A percentile compares a stretch with the other conserved stretches of the same genome.
Evolutionary conservation across 2,888 invertebrate species (phyloP).

Genomic region (Theretra japonica): DNA sequence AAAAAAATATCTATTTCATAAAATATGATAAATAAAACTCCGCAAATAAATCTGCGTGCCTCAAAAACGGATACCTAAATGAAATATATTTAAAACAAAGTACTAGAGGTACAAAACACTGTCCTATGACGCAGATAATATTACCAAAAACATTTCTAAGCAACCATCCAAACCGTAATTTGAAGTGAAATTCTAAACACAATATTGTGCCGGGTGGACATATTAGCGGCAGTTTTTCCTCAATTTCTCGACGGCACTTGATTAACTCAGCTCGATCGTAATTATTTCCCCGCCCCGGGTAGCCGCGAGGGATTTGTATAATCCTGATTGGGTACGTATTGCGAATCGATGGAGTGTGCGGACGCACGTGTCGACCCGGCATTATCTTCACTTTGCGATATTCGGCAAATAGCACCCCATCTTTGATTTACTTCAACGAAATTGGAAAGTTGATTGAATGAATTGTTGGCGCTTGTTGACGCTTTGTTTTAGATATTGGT

Average conservation of each 20-base stretch:
- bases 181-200: conserved; percentile 33
- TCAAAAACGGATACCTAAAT: no score
- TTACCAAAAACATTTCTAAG: not conserved
- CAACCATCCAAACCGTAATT: not conserved
- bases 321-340: conserved; percentile 84
- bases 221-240: conserved; percentile 65
- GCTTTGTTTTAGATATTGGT: not conserved
- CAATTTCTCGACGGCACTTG: conserved; percentile 71
- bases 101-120: no score
- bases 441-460: conserved; percentile 42
- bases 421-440: conserved; percentile 40
- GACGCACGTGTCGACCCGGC: conserved; percentile 69
- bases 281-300: conserved; percentile 72
- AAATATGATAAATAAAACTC: no score
- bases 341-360: conserved; percentile 80
- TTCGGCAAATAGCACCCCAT: conserved; percentile 49
- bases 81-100: no score
- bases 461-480: conserved; percentile 39
- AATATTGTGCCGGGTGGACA: conserved; percentile 31
- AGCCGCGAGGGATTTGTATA: conserved; percentile 79
- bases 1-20: no score
- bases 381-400: conserved; percentile 62
- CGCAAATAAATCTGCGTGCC: no score
- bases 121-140: no score
- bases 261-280: conserved; percentile 75